Percentiles rank a stretch among this genome's conserved stretches.
phyloP scores from a whole-genome alignment of 2,113 vertebrate species.

The Elephas maximus region DNA sequence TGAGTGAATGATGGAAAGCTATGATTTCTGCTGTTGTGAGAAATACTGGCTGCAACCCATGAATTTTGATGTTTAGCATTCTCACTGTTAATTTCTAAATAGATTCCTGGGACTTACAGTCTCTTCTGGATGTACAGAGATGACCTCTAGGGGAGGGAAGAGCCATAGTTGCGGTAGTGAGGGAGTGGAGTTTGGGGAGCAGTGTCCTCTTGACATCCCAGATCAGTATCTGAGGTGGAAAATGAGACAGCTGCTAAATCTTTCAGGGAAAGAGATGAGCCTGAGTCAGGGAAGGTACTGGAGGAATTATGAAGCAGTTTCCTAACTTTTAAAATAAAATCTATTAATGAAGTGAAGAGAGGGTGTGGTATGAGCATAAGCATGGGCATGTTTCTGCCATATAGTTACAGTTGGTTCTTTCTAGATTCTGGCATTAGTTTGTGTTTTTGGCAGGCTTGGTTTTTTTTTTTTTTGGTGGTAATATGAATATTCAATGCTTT shows the following conservation, averaged over 20 bases:
- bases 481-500: neutral
- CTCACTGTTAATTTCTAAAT: constrained; percentile 28
- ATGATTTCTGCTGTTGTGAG: neutral
- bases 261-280: neutral
- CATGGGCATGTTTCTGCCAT: neutral
- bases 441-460: neutral
- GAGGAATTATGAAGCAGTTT: constrained; percentile 6
- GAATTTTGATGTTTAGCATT: constrained; percentile 36
- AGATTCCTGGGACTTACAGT: constrained; percentile 35
- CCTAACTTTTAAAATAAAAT: neutral
- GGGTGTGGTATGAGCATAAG: neutral
- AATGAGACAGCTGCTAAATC: neutral
- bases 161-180: neutral
- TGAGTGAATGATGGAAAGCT: neutral
- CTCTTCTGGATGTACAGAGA: neutral
- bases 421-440: neutral
- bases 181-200: neutral
- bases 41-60: constrained; percentile 13
- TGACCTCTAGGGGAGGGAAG: neutral
- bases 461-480: neutral
- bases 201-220: neutral
- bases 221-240: neutral
- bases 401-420: neutral
- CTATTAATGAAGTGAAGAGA: neutral
- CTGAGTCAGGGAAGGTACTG: neutral